A percentile compares a stretch with the other conserved stretches of the same genome.
These are phyloP conservation scores for Enoplosus armatus DNA, from an alignment of 2,797 vertebrate genomes.

Conservation along the genomic window DNA sequence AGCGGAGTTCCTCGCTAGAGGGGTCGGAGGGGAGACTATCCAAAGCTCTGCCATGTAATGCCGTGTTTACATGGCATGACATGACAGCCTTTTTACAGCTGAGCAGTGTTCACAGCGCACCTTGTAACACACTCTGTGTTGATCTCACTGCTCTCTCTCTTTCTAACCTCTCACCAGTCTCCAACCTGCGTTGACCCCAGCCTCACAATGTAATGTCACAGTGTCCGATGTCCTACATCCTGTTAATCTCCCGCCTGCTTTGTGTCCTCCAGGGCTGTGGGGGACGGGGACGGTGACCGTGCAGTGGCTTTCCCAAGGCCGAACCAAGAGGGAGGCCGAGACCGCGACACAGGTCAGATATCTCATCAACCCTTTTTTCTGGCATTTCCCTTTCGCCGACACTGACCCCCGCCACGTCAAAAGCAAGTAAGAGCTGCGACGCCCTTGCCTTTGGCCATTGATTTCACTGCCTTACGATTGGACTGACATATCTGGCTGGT, in stretches of 20 bases:
- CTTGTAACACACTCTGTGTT: neutral
- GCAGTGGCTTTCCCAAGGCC: conserved; percentile 73
- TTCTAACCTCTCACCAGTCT: neutral
- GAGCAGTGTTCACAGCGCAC: neutral
- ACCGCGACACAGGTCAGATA: conserved; percentile 67
- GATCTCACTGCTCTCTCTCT: neutral
- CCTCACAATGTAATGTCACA: neutral
- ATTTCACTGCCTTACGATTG: neutral
- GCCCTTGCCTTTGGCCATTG: too few species aligned
- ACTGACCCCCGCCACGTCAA: neutral
- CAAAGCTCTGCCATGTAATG: neutral
- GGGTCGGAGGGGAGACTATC: too few species aligned
- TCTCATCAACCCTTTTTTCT: conserved; percentile 1
- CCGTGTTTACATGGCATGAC: neutral
- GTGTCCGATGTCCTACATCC: neutral
- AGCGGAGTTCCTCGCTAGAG: too few species aligned
- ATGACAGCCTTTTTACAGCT: neutral
- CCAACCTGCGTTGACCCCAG: neutral
- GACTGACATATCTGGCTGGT: neutral
- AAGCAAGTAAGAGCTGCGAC: neutral
- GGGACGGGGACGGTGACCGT: conserved; percentile 65
- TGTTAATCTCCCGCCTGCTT: conserved; percentile 44
- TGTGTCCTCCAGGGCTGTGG: conserved; percentile 65
- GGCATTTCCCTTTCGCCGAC: neutral
- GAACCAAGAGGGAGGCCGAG: conserved; percentile 64